Evolutionary conservation across 1,140 invertebrate species (phyloP), one percentile per base, ranked within the genome.

Genomic region (Megalonaias nervosa): DNA sequence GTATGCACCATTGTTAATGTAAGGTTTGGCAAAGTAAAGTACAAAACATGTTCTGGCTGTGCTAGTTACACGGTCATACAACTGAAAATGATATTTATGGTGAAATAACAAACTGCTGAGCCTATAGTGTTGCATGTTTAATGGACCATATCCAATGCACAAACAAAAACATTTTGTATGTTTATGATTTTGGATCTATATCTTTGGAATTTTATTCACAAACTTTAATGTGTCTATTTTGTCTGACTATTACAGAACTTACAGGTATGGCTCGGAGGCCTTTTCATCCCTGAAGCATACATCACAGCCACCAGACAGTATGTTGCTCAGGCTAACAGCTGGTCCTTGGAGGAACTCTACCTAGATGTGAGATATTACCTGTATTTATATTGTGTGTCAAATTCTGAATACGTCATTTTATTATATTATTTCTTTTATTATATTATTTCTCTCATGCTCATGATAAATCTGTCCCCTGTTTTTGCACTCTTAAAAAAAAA

Each of bases 301-400:
- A 97, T 99, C 68, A 99, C 99, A 0, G 99, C 99, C 17, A 99
- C 98, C 3, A 93, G 98, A 38, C 98, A 99, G 86, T 99, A 97
- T 88, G 97, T 99, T 48, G 97, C 98, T 1, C 97, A 99, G 91
- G 92, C 92, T 14, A 94, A 94, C 86, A 92, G 91, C 71, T 94
- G 93, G 94, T 94, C 98, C 0, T 92, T 99, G 13, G 98, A 99
- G 91, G 98, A 99, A 91, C 92, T 99, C 0, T 94, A 96, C 66
- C 92, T 99, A 67, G 96, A 99, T 89, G 96, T 93, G 75, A 84
- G 84, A 83, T 19, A 19, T 23, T 31, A 60, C 38, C 56, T 72
- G n/a, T 48, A 19, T 31, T 75, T 69, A 72, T 69, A 15, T 60
- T 80, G 17, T 19, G 56, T 68, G 31, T 68, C 19, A 19, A 61